A percentile compares a stretch with the other conserved stretches of the same genome.
Evolutionary conservation across 2,888 invertebrate species (phyloP).

Genomic region (Polymixis flavicincta): DNA sequence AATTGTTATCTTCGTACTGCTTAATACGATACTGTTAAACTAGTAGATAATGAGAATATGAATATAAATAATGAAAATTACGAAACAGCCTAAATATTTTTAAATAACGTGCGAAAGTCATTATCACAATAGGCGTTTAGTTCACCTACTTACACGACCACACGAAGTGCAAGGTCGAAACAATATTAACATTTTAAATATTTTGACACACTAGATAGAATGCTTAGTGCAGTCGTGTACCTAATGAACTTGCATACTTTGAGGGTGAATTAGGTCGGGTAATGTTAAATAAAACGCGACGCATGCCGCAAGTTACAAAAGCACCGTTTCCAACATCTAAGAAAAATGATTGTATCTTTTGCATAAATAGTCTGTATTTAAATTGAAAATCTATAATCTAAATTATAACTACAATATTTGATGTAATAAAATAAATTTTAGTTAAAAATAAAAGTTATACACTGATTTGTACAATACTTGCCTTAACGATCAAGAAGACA

Average conservation of each 20-base stretch:
- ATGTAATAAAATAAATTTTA: neutral
- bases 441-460: neutral
- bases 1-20: conserved; percentile 3
- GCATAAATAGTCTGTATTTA: neutral
- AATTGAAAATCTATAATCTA: conserved; percentile 7
- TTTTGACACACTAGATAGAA: conserved; percentile 15
- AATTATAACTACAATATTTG: neutral
- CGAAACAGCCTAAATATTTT: conserved; percentile 67
- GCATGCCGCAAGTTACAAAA: conserved; percentile 22
- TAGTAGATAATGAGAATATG: conserved; percentile 29
- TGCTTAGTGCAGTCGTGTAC: neutral
- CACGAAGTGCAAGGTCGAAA: conserved; percentile 71
- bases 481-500: neutral
- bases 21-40: conserved; percentile 9
- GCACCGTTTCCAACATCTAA: conserved; percentile 1
- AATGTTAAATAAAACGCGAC: conserved; percentile 1
- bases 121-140: conserved; percentile 67
- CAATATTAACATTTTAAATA: conserved; percentile 34
- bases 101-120: conserved; percentile 69
- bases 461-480: neutral
- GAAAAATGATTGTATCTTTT: neutral
- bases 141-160: conserved; percentile 66
- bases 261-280: conserved; percentile 8
- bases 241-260: conserved; percentile 14
- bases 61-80: conserved; percentile 62